Evolutionary conservation across 2,888 invertebrate genomes (phyloP).

Genomic region (Gastrophysa polygoni): DNA sequence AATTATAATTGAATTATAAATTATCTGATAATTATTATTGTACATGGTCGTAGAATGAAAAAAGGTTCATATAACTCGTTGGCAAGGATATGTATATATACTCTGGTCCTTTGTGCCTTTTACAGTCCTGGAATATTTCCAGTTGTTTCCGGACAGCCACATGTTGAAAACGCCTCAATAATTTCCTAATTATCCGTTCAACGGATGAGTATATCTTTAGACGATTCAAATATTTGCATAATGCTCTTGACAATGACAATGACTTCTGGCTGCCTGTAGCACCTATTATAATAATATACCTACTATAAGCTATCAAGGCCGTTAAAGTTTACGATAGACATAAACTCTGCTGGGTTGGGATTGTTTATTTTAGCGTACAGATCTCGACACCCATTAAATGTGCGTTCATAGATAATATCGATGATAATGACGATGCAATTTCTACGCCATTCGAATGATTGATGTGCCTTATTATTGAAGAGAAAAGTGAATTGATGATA

Average conservation of each 20-base stretch:
- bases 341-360: conserved; percentile 6
- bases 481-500: too few species aligned
- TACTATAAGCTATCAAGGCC: conserved; percentile 23
- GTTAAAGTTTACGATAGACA: conserved; percentile 20
- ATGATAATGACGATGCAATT: neutral
- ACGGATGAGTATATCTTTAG: neutral
- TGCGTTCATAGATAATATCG: neutral
- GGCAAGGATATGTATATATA: too few species aligned
- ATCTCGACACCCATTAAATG: neutral
- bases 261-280: neutral
- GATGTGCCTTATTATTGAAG: too few species aligned
- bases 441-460: neutral
- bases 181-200: too few species aligned
- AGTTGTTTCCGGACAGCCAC: too few species aligned
- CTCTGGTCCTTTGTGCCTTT: too few species aligned
- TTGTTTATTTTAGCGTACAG: conserved; percentile 1
- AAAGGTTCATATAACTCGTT: too few species aligned
- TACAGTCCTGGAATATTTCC: too few species aligned
- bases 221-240: neutral
- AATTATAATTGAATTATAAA: too few species aligned
- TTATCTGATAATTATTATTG: too few species aligned
- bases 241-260: conserved; percentile 1
- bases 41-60: too few species aligned
- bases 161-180: too few species aligned
- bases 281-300: neutral